Evolutionary conservation across 2,797 vertebrate genomes (phyloP).

Genomic region (Pangasius krempfi): DNA sequence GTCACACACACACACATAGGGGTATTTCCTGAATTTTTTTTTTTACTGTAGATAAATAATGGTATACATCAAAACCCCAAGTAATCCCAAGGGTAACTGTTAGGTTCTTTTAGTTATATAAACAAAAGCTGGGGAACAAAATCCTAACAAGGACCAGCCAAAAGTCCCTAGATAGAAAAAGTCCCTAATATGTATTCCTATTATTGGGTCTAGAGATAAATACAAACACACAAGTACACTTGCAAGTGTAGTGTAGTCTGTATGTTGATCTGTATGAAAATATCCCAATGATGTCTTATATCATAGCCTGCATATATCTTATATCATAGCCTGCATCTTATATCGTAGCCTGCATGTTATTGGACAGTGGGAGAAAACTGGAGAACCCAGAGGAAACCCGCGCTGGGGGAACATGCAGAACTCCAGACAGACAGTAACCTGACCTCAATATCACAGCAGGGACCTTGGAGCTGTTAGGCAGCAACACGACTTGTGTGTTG

Average conservation of each 20-base stretch:
- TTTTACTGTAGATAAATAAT: neutral
- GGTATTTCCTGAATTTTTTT: neutral
- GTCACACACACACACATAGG: slow-evolving; percentile 2
- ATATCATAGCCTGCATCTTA: too few species aligned
- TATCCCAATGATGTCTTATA: too few species aligned
- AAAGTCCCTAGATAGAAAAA: neutral
- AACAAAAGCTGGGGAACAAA: neutral
- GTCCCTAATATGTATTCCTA: neutral
- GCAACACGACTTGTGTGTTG: neutral
- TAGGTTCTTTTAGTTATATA: neutral
- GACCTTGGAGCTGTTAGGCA: neutral
- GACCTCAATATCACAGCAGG: neutral
- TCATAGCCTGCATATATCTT: too few species aligned
- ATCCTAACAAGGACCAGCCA: neutral
- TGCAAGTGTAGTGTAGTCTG: too few species aligned
- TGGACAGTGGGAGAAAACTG: neutral
- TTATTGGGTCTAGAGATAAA: neutral
- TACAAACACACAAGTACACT: too few species aligned
- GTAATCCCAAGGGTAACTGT: neutral
- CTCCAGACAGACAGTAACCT: neutral
- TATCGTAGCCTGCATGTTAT: too few species aligned
- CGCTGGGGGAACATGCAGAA: neutral
- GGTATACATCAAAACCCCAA: neutral
- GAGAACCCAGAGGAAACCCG: neutral
- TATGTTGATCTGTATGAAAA: too few species aligned